Conservation (phyloP, 2,888 invertebrate genomes). For the Lithophane socia region DNA sequence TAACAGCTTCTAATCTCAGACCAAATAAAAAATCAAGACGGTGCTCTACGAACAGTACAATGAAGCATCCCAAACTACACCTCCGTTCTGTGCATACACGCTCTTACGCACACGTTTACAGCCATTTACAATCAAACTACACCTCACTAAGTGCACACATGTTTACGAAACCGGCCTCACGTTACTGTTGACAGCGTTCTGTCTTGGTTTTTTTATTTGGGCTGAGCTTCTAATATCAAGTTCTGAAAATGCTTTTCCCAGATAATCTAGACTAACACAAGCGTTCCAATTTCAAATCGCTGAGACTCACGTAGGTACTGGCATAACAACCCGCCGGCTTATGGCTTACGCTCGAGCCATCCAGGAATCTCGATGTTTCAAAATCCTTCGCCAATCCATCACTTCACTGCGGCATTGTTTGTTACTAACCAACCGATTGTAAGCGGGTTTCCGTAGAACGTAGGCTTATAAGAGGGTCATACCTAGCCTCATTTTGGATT, state of each 20-base stretch:
- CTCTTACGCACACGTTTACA: too few species aligned
- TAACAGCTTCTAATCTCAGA: too few species aligned
- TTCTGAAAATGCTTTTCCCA: background rate
- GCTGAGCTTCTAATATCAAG: background rate
- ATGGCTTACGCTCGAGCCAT: background rate
- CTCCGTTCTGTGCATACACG: too few species aligned
- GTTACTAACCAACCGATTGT: background rate
- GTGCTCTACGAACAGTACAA: too few species aligned
- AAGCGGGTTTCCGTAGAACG: background rate
- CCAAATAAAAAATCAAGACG: too few species aligned
- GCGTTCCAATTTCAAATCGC: slow-evolving; percentile 5
- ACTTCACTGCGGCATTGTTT: slow-evolving; percentile 7
- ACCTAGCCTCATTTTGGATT: background rate
- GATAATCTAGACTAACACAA: background rate
- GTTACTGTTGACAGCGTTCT: too few species aligned
- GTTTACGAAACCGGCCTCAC: too few species aligned
- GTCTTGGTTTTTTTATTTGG: too few species aligned
- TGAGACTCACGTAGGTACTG: slow-evolving; percentile 1
- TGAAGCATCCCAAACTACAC: too few species aligned
- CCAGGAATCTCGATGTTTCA: slow-evolving; percentile 20
- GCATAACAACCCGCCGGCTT: slow-evolving; percentile 19
- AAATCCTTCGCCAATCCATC: slow-evolving; percentile 30
- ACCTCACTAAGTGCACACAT: too few species aligned
- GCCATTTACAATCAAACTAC: too few species aligned
- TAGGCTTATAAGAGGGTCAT: background rate